A percentile compares a stretch with the other conserved stretches of the same genome.
phyloP scores from a whole-genome alignment of 2,113 vertebrate genomes.

The Triplophysa dalaica region DNA sequence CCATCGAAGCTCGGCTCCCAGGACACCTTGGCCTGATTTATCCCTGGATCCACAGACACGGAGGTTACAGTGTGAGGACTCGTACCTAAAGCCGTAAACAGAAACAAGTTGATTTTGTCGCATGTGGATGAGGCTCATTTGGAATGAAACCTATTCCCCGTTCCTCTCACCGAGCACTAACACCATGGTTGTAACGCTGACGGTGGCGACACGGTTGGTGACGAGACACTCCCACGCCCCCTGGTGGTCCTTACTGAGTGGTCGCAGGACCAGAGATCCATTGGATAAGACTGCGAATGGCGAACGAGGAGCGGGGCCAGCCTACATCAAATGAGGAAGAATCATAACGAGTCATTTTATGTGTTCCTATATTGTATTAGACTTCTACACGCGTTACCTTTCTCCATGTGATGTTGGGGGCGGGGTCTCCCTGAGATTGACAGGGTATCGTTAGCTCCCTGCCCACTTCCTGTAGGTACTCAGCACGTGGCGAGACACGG shows the following conservation, averaged over 20 bases:
- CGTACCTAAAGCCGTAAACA: constrained; percentile 76
- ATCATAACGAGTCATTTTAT: constrained; percentile 18
- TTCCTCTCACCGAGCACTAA: constrained; percentile 84
- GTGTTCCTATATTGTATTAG: neutral
- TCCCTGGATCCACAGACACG: constrained; percentile 76
- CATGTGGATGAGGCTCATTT: neutral
- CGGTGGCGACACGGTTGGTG: constrained; percentile 82
- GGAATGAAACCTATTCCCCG: neutral
- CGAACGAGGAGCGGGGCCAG: constrained; percentile 71
- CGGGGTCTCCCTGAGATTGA: constrained; percentile 79
- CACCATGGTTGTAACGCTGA: constrained; percentile 77
- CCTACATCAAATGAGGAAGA: constrained; percentile 54
- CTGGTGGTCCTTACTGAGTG: constrained; percentile 85
- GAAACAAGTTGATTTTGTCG: neutral
- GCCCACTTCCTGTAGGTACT: constrained; percentile 94
- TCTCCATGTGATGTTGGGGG: constrained; percentile 83
- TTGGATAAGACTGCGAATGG: constrained; percentile 76
- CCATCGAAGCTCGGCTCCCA: constrained; percentile 94
- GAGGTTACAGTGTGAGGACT: constrained; percentile 86
- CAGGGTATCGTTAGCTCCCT: constrained; percentile 88
- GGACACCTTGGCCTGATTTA: constrained; percentile 84
- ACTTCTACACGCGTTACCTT: constrained; percentile 74
- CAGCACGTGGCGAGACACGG: constrained; percentile 76
- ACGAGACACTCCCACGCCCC: constrained; percentile 88
- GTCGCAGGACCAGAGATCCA: constrained; percentile 83